Conservation (phyloP, 2,888 invertebrate genomes). For the Cheilosia variabilis region DNA sequence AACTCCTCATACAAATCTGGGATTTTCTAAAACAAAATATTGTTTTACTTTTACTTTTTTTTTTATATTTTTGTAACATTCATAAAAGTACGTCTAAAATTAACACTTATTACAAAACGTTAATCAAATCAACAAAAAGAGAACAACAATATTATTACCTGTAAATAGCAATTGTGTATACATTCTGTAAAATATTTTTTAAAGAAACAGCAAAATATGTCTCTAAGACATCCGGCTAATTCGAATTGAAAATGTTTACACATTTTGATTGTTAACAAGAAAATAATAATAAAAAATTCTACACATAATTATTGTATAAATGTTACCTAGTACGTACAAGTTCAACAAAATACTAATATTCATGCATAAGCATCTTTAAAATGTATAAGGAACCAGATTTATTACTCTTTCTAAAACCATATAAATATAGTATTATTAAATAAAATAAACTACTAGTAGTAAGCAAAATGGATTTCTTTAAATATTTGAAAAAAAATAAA, state of each 20-base stretch:
- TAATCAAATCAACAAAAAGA: slow-evolving; percentile 59
- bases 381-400: slow-evolving; percentile 64
- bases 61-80: slow-evolving; percentile 72
- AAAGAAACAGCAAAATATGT: not conserved
- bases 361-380: slow-evolving; percentile 39
- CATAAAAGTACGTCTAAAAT: not conserved
- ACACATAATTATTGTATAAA: slow-evolving; percentile 48
- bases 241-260: slow-evolving; percentile 38
- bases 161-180: slow-evolving; percentile 56
- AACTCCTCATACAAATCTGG: slow-evolving; percentile 28
- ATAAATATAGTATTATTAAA: slow-evolving; percentile 23
- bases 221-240: slow-evolving; percentile 3
- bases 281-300: not conserved
- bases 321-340: slow-evolving; percentile 55
- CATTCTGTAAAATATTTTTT: slow-evolving; percentile 51
- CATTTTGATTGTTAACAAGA: not conserved
- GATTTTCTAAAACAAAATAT: slow-evolving; percentile 58
- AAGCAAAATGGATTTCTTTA: slow-evolving; percentile 70
- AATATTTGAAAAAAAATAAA: slow-evolving; percentile 68
- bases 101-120: slow-evolving; percentile 24
- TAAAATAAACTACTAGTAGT: slow-evolving; percentile 47
- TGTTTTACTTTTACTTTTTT: slow-evolving; percentile 42
- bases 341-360: slow-evolving; percentile 15
- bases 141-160: slow-evolving; percentile 8
- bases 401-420: slow-evolving; percentile 32